Evolutionary conservation across 2,888 invertebrate species (phyloP).

Genomic region (Drosophila recens): DNA sequence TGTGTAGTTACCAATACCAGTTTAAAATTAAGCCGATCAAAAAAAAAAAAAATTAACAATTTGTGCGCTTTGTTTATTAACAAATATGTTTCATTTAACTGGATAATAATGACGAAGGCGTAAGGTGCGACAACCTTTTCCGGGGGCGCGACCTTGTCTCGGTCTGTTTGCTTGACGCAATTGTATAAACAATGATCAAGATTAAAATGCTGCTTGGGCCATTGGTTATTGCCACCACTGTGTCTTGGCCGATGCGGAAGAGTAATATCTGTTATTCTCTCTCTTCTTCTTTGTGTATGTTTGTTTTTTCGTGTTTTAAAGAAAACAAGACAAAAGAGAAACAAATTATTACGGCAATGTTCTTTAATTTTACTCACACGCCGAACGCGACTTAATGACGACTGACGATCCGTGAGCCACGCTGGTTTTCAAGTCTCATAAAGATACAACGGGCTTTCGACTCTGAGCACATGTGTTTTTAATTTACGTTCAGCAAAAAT

Average conservation of each 20-base stretch:
- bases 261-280: slow-evolving; percentile 55
- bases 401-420: slow-evolving; percentile 43
- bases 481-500: slow-evolving; percentile 46
- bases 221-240: slow-evolving; percentile 32
- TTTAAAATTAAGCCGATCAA: neutral
- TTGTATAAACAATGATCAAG: slow-evolving; percentile 67
- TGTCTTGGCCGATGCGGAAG: slow-evolving; percentile 64
- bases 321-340: slow-evolving; percentile 30
- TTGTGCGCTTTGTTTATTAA: slow-evolving; percentile 8
- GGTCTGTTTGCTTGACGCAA: slow-evolving; percentile 64
- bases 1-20: neutral
- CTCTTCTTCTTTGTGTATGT: slow-evolving; percentile 39
- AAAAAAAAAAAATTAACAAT: neutral
- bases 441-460: slow-evolving; percentile 37
- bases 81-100: slow-evolving; percentile 11
- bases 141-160: slow-evolving; percentile 64
- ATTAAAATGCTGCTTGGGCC: slow-evolving; percentile 43
- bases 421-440: slow-evolving; percentile 59
- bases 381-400: neutral
- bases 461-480: slow-evolving; percentile 18
- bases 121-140: slow-evolving; percentile 68
- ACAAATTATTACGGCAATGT: slow-evolving; percentile 69
- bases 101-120: slow-evolving; percentile 29
- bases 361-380: slow-evolving; percentile 69
- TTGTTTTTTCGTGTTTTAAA: slow-evolving; percentile 30